Conservation (phyloP, 2,888 invertebrate species). For the Labia minor region DNA sequence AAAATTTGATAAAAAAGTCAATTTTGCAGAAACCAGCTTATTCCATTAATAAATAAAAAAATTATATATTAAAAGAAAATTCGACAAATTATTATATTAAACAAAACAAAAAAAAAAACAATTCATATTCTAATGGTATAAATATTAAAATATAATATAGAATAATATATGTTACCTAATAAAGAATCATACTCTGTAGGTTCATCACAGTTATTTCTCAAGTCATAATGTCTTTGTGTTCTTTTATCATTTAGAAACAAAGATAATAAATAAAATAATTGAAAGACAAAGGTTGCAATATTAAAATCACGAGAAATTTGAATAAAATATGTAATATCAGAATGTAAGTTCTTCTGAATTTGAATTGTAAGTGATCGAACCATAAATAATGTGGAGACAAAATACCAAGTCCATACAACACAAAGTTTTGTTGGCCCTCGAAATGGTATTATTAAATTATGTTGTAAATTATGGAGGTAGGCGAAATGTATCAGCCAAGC, state of each 20-base stretch:
- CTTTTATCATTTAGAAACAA: slow-evolving; percentile 53
- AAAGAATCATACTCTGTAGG: slow-evolving; percentile 23
- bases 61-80: too few relatives aligned
- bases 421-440: slow-evolving; percentile 62
- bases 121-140: too few relatives aligned
- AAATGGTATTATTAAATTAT: slow-evolving; percentile 43
- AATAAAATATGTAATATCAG: slow-evolving; percentile 29
- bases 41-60: too few relatives aligned
- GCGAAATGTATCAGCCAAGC: slow-evolving; percentile 76
- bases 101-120: too few relatives aligned
- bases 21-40: too few relatives aligned
- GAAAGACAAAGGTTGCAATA: slow-evolving; percentile 49
- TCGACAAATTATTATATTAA: too few relatives aligned
- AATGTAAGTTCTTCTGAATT: neutral
- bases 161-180: slow-evolving; percentile 23
- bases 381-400: slow-evolving; percentile 55
- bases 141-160: too few relatives aligned
- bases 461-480: slow-evolving; percentile 55
- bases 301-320: slow-evolving; percentile 43
- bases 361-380: slow-evolving; percentile 52
- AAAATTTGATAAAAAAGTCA: too few relatives aligned
- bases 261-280: slow-evolving; percentile 57
- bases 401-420: slow-evolving; percentile 56
- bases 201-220: slow-evolving; percentile 25
- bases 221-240: slow-evolving; percentile 31